Evolutionary conservation across 2,797 vertebrate genomes (phyloP).

Genomic region (Heterohyrax brucei): DNA sequence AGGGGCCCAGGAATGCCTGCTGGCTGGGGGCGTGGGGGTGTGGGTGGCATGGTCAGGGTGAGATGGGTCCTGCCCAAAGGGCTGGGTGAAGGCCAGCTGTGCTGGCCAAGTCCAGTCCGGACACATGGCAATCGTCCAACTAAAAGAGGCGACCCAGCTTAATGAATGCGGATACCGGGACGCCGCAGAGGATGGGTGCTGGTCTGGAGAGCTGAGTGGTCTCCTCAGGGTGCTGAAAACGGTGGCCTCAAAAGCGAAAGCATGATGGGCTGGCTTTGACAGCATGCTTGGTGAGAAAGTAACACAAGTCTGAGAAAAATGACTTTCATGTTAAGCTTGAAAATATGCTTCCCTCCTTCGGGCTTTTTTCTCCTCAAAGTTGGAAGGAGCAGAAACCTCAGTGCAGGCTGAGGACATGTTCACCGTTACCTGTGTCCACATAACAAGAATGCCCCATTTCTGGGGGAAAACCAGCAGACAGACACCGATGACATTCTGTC

Average conservation of each 20-base stretch:
- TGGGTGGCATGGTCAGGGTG: neutral
- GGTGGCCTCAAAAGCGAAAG: neutral
- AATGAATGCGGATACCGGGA: neutral
- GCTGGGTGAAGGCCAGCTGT: neutral
- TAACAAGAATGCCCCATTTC: neutral
- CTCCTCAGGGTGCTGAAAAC: neutral
- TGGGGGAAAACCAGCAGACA: neutral
- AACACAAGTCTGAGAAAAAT: neutral
- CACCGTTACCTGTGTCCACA: neutral
- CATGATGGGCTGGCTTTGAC: neutral
- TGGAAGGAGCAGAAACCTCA: neutral
- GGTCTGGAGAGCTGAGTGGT: neutral
- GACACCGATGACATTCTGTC: neutral
- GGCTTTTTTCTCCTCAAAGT: neutral
- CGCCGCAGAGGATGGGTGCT: accelerated
- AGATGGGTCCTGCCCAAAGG: neutral
- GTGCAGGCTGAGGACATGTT: neutral
- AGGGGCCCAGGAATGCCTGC: neutral
- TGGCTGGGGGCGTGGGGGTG: neutral
- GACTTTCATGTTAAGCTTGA: neutral
- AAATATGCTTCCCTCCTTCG: neutral
- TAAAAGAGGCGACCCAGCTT: too few species aligned
- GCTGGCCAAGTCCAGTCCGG: neutral
- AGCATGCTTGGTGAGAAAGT: neutral
- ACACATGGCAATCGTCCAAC: too few species aligned